Conservation (phyloP, 2,888 invertebrate species). For the Ptychoptera albimana region DNA sequence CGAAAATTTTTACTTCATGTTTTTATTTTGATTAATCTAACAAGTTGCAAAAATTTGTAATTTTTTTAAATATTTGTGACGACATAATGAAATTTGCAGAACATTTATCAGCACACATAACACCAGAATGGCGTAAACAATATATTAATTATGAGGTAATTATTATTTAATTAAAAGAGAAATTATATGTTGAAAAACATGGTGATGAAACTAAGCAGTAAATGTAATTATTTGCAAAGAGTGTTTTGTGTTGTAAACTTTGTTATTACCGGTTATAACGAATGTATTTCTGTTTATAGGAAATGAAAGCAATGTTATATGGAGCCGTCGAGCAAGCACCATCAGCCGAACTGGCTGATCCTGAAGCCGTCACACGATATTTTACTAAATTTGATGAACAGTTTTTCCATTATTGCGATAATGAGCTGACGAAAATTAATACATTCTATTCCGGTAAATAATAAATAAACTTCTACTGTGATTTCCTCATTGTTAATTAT, state of each 20-base stretch:
- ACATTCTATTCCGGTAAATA: conserved; percentile 54
- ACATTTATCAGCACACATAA: conserved; percentile 74
- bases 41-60: no score
- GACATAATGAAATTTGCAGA: conserved; percentile 74
- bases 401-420: conserved; percentile 72
- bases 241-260: no score
- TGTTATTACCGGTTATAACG: no score
- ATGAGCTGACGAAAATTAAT: conserved; percentile 75
- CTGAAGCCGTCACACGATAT: conserved; percentile 50
- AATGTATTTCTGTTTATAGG: no score
- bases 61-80: not conserved
- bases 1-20: no score
- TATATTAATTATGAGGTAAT: conserved; percentile 56
- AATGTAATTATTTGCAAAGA: no score
- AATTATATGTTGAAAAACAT: no score
- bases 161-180: not conserved
- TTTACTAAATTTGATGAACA: conserved; percentile 69
- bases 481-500: no score
- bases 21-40: no score
- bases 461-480: no score
- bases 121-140: conserved; percentile 87
- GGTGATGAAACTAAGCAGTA: no score
- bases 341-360: conserved; percentile 55
- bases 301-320: conserved; percentile 73
- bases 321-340: conserved; percentile 62